These are phyloP conservation scores for Schrankia costaestrigalis DNA, from an alignment of 2,888 invertebrate genomes.

Conservation along the genomic window DNA sequence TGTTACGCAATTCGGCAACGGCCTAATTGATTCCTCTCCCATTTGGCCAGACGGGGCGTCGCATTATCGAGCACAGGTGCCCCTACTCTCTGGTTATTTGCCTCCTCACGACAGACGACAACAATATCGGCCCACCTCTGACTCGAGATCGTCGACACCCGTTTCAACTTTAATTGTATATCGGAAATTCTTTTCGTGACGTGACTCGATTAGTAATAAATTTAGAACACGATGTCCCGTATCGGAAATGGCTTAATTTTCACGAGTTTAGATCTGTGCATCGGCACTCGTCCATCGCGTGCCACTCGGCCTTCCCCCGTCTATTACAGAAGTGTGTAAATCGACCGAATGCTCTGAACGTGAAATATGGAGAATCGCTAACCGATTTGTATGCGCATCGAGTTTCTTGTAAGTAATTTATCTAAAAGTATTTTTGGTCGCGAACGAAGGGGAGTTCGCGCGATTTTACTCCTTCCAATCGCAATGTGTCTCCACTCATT, in stretches of 20 bases:
- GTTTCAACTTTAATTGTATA: constrained; percentile 70
- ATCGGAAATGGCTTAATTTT: constrained; percentile 72
- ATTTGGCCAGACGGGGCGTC: constrained; percentile 74
- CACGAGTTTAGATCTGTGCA: constrained; percentile 45
- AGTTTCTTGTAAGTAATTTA: constrained; percentile 70
- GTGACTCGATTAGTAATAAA: constrained; percentile 69
- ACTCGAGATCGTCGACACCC: constrained; percentile 57
- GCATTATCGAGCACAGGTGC: constrained; percentile 78
- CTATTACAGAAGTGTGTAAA: constrained; percentile 65
- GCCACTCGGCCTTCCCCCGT: constrained; percentile 36
- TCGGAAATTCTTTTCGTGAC: constrained; percentile 70
- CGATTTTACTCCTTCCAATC: constrained; percentile 52
- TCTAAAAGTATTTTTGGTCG: constrained; percentile 73
- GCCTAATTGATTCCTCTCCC: constrained; percentile 80
- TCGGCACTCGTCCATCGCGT: constrained; percentile 44
- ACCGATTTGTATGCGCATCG: constrained; percentile 72
- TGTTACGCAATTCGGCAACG: constrained; percentile 76
- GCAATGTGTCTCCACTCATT: constrained; percentile 70
- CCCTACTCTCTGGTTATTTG: constrained; percentile 62
- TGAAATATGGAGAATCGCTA: constrained; percentile 69
- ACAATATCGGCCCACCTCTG: constrained; percentile 61
- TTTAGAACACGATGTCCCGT: constrained; percentile 50
- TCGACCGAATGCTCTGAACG: constrained; percentile 60
- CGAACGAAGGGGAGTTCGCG: constrained; percentile 48
- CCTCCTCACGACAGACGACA: constrained; percentile 62